phyloP scores from a whole-genome alignment of 2,113 vertebrate species.

The Rallus limicola region DNA sequence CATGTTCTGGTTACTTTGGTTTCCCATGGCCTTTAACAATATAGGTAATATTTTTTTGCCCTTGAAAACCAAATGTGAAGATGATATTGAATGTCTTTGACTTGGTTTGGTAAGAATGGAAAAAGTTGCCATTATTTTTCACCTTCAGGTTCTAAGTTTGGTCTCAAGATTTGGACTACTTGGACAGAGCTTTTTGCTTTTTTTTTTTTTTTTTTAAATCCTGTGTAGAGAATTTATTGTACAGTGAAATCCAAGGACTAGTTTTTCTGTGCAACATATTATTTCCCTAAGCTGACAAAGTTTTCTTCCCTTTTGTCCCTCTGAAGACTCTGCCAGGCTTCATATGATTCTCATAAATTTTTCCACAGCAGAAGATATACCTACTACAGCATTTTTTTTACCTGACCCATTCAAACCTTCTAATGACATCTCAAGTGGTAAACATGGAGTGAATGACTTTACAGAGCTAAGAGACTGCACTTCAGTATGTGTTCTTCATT shows the following conservation, averaged over 20 bases:
- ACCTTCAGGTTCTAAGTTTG: not conserved
- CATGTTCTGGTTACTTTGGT: not conserved
- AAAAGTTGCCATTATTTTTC: not conserved
- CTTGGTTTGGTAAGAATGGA: not conserved
- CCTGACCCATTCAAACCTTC: not conserved
- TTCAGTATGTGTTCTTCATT: not conserved
- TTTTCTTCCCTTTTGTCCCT: not conserved
- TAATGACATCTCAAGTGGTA: not conserved
- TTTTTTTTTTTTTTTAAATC: conserved; percentile 12
- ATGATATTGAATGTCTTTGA: not conserved
- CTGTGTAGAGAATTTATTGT: not conserved
- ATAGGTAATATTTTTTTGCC: not conserved
- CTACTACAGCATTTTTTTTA: not conserved
- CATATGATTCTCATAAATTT: not conserved
- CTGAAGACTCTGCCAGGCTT: not conserved
- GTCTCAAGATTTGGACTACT: not conserved
- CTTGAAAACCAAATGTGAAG: not conserved
- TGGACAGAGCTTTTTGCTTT: not conserved
- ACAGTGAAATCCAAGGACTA: not conserved
- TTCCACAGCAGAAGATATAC: not conserved
- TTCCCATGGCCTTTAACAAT: not conserved
- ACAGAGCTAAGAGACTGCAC: not conserved
- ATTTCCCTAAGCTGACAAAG: not conserved
- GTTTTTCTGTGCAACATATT: not conserved
- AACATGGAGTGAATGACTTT: not conserved